phyloP scores from a whole-genome alignment of 2,113 vertebrate species.

The Passerina amoena region DNA sequence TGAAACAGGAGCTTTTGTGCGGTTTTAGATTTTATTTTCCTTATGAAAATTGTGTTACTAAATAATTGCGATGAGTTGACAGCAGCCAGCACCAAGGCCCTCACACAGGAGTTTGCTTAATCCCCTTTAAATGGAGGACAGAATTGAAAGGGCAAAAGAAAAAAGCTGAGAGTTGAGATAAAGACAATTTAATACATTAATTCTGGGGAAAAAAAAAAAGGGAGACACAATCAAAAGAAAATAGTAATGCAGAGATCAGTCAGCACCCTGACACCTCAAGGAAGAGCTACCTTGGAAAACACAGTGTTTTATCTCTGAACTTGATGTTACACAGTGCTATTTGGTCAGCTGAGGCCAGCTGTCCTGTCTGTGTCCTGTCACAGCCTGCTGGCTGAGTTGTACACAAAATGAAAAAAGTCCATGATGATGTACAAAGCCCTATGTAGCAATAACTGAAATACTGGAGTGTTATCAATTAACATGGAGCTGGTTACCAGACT shows the following conservation, averaged over 20 bases:
- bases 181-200: neutral
- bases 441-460: neutral
- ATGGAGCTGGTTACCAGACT: neutral
- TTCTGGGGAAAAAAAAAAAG: accelerated
- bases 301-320: neutral
- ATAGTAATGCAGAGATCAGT: neutral
- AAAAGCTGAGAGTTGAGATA: neutral
- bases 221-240: neutral
- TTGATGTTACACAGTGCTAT: neutral
- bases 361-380: neutral
- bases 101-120: neutral
- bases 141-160: neutral
- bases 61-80: neutral
- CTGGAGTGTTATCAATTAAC: neutral
- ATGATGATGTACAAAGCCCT: neutral
- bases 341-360: neutral
- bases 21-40: neutral
- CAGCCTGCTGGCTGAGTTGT: neutral
- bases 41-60: neutral
- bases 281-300: neutral
- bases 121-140: neutral
- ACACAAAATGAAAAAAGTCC: neutral
- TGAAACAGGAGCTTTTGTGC: neutral
- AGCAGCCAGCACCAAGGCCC: neutral
- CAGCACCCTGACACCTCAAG: neutral